phyloP scores from a whole-genome alignment of 2,113 vertebrate species.

The Leptobrachium leishanense region DNA sequence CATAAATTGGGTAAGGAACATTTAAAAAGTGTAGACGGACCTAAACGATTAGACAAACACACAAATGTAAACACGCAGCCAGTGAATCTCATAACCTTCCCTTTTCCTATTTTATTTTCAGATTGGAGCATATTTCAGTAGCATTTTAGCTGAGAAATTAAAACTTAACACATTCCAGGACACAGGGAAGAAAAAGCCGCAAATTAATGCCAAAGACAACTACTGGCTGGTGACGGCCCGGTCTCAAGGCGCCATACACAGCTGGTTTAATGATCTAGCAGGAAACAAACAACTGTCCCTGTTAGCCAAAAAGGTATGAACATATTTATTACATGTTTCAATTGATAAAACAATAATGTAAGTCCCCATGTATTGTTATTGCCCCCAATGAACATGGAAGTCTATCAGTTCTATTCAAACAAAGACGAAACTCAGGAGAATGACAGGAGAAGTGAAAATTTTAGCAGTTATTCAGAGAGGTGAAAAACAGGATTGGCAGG shows the following conservation, averaged over 20 bases:
- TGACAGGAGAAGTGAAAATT: too few relatives aligned
- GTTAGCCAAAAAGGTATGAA: conserved; percentile 73
- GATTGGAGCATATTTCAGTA: conserved; percentile 77
- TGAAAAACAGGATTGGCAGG: too few relatives aligned
- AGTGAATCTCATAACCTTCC: neutral
- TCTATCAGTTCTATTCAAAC: too few relatives aligned
- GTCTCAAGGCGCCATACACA: conserved; percentile 75
- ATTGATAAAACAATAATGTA: too few relatives aligned
- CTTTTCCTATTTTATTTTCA: conserved; percentile 44
- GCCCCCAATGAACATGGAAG: too few relatives aligned
- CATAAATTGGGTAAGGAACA: too few relatives aligned
- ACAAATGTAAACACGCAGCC: too few relatives aligned
- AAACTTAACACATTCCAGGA: conserved; percentile 79
- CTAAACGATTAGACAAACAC: too few relatives aligned
- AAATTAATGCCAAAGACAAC: conserved; percentile 77
- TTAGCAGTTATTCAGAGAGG: too few relatives aligned
- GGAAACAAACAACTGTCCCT: conserved; percentile 72
- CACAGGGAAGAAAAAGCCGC: conserved; percentile 74
- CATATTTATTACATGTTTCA: neutral
- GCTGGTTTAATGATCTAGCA: conserved; percentile 75
- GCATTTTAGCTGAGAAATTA: conserved; percentile 74
- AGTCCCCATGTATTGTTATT: too few relatives aligned
- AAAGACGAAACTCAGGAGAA: too few relatives aligned
- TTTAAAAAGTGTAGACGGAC: too few relatives aligned
- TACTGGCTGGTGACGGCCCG: conserved; percentile 76